A percentile compares a stretch with the other conserved stretches of the same genome.
Conservation (phyloP, 2,797 vertebrate species). For the Stomatorhinus walkeri region DNA sequence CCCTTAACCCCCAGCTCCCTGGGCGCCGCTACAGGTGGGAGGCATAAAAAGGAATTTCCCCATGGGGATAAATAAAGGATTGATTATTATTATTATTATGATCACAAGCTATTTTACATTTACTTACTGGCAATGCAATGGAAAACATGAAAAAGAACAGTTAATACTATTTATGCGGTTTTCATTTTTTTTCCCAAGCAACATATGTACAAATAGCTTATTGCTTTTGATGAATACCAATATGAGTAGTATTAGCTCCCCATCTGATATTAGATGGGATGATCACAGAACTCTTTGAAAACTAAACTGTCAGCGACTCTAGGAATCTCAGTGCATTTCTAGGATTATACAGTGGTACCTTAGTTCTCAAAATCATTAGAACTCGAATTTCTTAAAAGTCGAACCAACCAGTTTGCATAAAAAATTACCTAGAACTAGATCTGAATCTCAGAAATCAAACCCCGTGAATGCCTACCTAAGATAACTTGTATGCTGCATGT, state of each 20-base stretch:
- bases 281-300: not conserved
- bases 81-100: not conserved
- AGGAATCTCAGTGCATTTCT: not conserved
- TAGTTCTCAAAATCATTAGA: too few relatives aligned
- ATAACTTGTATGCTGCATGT: too few relatives aligned
- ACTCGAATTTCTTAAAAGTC: too few relatives aligned
- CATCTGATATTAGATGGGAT: not conserved
- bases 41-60: too few relatives aligned
- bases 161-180: not conserved
- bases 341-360: not conserved
- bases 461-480: too few relatives aligned
- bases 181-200: not conserved
- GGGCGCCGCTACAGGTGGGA: too few relatives aligned
- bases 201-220: not conserved
- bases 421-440: too few relatives aligned
- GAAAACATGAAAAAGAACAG: not conserved
- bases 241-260: not conserved
- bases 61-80: too few relatives aligned
- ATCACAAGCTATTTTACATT: not conserved
- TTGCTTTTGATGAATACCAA: not conserved
- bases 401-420: too few relatives aligned
- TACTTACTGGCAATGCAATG: not conserved
- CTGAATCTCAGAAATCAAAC: too few relatives aligned
- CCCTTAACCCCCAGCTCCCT: too few relatives aligned
- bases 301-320: not conserved